phyloP scores from a whole-genome alignment of 2,888 invertebrate genomes.

The Nematopogon swammerdamellus region DNA sequence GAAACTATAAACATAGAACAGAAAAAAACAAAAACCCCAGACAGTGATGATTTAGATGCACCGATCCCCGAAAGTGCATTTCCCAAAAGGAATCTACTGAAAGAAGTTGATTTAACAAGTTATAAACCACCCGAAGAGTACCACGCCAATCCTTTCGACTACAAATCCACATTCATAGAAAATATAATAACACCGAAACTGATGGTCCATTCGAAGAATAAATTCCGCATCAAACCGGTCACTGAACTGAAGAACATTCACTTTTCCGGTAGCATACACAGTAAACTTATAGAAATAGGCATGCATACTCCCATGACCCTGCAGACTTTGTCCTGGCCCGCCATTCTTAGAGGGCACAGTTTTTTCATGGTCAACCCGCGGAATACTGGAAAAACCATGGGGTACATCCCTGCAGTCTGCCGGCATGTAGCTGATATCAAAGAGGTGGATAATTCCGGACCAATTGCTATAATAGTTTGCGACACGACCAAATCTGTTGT shows the following conservation, averaged over 20 bases:
- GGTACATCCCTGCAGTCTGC: conserved; percentile 66
- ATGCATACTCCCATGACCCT: conserved; percentile 45
- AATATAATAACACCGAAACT: conserved; percentile 34
- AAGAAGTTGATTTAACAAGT: not conserved
- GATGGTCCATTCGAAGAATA: conserved; percentile 39
- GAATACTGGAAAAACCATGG: conserved; percentile 66
- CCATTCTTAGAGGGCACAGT: conserved; percentile 62
- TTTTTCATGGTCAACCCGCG: conserved; percentile 60
- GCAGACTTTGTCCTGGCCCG: conserved; percentile 70
- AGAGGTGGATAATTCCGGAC: conserved; percentile 45
- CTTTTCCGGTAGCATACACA: conserved; percentile 28
- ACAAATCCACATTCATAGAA: conserved; percentile 40
- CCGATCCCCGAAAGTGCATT: too few relatives aligned
- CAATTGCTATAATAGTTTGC: conserved; percentile 64
- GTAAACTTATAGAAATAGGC: conserved; percentile 25
- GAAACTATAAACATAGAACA: too few relatives aligned
- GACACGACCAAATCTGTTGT: conserved; percentile 57
- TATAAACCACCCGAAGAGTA: conserved; percentile 5
- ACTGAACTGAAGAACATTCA: conserved; percentile 26
- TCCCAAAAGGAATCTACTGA: not conserved
- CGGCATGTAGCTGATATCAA: conserved; percentile 40
- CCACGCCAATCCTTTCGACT: conserved; percentile 37
- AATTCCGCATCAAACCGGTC: conserved; percentile 26
- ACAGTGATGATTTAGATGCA: not conserved
- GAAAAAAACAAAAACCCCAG: too few relatives aligned